A percentile compares a stretch with the other conserved stretches of the same genome.
Evolutionary conservation across 1,140 invertebrate species (phyloP).

Genomic region (Lanistes nyassanus): DNA sequence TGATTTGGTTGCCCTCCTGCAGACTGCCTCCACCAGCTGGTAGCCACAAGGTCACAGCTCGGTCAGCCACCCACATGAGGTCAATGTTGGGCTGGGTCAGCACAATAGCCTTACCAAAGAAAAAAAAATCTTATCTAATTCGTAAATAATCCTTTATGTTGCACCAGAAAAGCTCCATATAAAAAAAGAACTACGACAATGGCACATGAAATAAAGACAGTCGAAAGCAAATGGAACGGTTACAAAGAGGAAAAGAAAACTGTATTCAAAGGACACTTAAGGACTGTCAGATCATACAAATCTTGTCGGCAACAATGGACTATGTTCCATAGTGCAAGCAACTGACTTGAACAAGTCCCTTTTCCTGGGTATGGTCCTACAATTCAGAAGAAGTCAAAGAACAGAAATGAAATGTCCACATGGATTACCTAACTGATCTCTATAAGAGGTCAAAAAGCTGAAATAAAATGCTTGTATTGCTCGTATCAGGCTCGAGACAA

Average conservation of each 20-base stretch:
- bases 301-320: no score
- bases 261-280: no score
- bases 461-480: no score
- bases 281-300: no score
- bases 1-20: conserved; percentile 46
- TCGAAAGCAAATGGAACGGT: neutral
- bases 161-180: neutral
- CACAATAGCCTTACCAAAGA: conserved; percentile 54
- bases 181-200: conserved; percentile 3
- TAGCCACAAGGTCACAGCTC: conserved; percentile 87
- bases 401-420: no score
- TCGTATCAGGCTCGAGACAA: no score
- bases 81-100: conserved; percentile 78
- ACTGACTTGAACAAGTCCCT: no score
- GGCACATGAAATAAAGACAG: neutral
- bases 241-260: neutral
- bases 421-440: no score
- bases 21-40: conserved; percentile 61
- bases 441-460: no score
- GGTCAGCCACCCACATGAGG: conserved; percentile 93
- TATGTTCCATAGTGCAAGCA: no score
- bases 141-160: conserved; percentile 12
- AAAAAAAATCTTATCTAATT: neutral
- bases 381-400: no score
- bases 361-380: no score